phyloP scores from a whole-genome alignment of 2,797 vertebrate genomes.

The Alectoris magna region DNA sequence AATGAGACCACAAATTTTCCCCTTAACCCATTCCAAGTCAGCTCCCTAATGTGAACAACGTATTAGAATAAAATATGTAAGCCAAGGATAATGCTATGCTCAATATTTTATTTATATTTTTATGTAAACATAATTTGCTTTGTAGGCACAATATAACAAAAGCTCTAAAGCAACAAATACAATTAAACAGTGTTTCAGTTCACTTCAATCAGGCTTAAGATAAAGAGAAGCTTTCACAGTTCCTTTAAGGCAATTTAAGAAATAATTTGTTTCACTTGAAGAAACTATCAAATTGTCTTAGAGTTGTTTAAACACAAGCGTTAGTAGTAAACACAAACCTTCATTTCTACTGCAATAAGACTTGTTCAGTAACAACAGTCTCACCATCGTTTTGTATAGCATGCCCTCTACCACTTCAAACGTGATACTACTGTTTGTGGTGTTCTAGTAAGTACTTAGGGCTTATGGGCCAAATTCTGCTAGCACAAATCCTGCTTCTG shows the following conservation, averaged over 20 bases:
- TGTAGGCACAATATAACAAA: constrained; percentile 90
- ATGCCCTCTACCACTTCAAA: not conserved
- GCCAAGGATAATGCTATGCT: constrained; percentile 83
- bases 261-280: constrained; percentile 71
- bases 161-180: constrained; percentile 90
- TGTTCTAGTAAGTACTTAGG: constrained; percentile 19
- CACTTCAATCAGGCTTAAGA: constrained; percentile 79
- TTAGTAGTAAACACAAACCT: constrained; percentile 65
- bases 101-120: constrained; percentile 92
- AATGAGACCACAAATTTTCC: not conserved
- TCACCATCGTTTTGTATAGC: not conserved
- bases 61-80: constrained; percentile 18
- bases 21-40: not conserved
- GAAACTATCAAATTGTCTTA: constrained; percentile 50
- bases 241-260: constrained; percentile 85
- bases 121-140: constrained; percentile 91
- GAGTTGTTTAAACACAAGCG: constrained; percentile 51
- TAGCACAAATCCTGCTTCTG: constrained; percentile 1
- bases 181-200: constrained; percentile 84
- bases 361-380: constrained; percentile 16
- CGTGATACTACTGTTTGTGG: not conserved
- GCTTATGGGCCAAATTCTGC: constrained; percentile 50
- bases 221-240: constrained; percentile 79
- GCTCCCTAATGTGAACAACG: not conserved
- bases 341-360: constrained; percentile 18